Evolutionary conservation across 2,888 invertebrate genomes (phyloP), one percentile per base, ranked within the genome.

Genomic region (Caenorhabditis uteleia): DNA sequence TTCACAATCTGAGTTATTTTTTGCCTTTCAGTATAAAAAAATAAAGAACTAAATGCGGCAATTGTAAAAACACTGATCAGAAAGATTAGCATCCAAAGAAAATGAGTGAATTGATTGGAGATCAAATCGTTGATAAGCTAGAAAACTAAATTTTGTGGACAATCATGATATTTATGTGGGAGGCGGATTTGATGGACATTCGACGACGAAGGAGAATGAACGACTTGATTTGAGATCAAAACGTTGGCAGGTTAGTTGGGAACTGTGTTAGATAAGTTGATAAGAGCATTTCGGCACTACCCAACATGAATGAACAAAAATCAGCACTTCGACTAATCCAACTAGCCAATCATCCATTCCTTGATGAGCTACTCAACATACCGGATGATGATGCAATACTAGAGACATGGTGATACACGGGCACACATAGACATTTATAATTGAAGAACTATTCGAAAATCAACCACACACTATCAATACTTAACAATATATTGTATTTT

Each of bases 131-230:
- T 55, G 56, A 5, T n/a, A n/a, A n/a, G n/a, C n/a, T n/a, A n/a
- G n/a, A n/a, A n/a, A n/a, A n/a, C 47, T 48, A 8, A 53, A 43
- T 26, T 26, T 38, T 7, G 43, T 51, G 31, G 53, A 46, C 31
- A 45, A 38, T 33, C 42, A 49, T 31, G 40, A 31, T 27, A 36
- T 69, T 14, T 67, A 69, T 36, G 68, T 58, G 18, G 69, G 62
- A 12, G 72, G 69, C n/a, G 72, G 72, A 26, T 72, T 69, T 33
- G 69, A 71, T 36, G 71, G 71, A 16, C 49, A 56, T 16, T 25
- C 59, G 27, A 66, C 66, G 21, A 66, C 55, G 2, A 55, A 48
- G 27, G 59, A 66, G 14, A 42, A 47, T 23, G 66, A 66, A 16
- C 50, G 66, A 25, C 27, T 66, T 6, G 66, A 66, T 60, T 38